Conservation (phyloP, 2,888 invertebrate genomes). For the Ctenicera cuprea region DNA sequence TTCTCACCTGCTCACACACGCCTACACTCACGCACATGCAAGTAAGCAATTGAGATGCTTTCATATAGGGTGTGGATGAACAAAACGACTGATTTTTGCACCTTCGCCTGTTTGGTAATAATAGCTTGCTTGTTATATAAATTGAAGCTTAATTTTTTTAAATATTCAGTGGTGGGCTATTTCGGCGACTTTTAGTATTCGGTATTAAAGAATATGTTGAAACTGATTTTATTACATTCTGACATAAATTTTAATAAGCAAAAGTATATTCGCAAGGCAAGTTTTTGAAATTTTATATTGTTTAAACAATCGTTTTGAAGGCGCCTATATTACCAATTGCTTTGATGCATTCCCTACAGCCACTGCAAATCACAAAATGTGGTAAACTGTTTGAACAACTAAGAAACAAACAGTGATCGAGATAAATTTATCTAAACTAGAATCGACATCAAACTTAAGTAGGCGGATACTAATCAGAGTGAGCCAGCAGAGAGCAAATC, state of each 20-base stretch:
- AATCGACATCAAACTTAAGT: slow-evolving; percentile 18
- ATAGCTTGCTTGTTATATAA: background rate
- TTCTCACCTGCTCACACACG: slow-evolving; percentile 59
- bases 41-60: slow-evolving; percentile 30
- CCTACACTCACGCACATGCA: slow-evolving; percentile 42
- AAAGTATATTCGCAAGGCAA: no score
- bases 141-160: no score
- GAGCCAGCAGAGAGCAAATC: slow-evolving; percentile 23
- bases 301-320: no score
- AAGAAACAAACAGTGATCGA: background rate
- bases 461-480: slow-evolving; percentile 33
- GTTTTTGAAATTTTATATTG: no score
- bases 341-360: no score
- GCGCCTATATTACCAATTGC: no score
- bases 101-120: background rate
- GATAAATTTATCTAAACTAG: slow-evolving; percentile 27
- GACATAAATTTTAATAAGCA: no score
- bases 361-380: background rate
- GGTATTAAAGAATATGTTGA: no score
- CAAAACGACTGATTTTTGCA: slow-evolving; percentile 23
- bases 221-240: no score
- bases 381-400: slow-evolving; percentile 5
- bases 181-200: no score
- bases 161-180: no score
- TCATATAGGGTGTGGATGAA: slow-evolving; percentile 30